Evolutionary conservation across 2,888 invertebrate species (phyloP).

Genomic region (Noctua comes): DNA sequence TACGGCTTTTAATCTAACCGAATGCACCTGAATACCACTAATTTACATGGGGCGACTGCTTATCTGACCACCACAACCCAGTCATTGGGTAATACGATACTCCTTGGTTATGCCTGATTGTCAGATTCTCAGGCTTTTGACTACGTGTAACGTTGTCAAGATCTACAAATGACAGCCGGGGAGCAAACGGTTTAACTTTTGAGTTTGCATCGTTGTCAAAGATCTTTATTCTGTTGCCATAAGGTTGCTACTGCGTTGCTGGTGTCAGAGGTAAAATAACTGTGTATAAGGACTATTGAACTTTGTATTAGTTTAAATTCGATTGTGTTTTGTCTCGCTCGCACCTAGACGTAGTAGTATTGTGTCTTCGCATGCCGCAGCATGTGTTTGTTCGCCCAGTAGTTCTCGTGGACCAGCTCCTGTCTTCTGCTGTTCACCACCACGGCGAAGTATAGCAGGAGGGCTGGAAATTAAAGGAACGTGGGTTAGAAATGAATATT

Average conservation of each 20-base stretch:
- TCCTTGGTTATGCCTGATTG: not conserved
- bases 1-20: not conserved
- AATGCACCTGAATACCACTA: not conserved
- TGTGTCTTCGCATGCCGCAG: slow-evolving; percentile 69
- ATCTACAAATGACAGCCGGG: not conserved
- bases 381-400: slow-evolving; percentile 72
- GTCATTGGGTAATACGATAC: not conserved
- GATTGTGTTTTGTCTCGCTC: slow-evolving; percentile 17
- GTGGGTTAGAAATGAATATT: not conserved
- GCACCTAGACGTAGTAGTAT: slow-evolving; percentile 68
- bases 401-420: slow-evolving; percentile 74
- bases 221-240: not conserved
- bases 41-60: not conserved
- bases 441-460: slow-evolving; percentile 78
- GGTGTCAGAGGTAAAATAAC: not conserved
- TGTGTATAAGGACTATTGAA: not conserved
- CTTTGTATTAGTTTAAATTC: slow-evolving; percentile 26
- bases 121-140: not conserved
- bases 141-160: not conserved
- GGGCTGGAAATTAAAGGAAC: slow-evolving; percentile 67
- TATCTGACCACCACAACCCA: not conserved
- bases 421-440: slow-evolving; percentile 80
- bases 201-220: not conserved
- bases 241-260: not conserved
- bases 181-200: not conserved